Evolutionary conservation across 2,888 invertebrate species (phyloP).

Genomic region (Plagodis pulveraria): DNA sequence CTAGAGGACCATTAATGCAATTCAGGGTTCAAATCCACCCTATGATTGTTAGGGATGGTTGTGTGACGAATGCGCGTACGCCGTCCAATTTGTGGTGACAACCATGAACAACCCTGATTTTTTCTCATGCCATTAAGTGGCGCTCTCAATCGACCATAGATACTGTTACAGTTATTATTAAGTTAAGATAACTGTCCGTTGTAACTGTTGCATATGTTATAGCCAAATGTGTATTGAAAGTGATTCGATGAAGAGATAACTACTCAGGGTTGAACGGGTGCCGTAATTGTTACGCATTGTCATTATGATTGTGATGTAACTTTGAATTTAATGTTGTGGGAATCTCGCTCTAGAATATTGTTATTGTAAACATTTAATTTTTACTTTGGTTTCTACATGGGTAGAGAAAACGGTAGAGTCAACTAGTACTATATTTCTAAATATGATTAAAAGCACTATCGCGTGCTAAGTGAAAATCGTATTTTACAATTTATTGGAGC

Average conservation of each 20-base stretch:
- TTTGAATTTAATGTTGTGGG: conserved; percentile 26
- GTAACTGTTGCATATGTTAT: neutral
- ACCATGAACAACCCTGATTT: conserved; percentile 47
- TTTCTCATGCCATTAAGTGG: conserved; percentile 36
- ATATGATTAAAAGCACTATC: no score
- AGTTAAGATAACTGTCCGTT: neutral
- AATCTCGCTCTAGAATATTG: conserved; percentile 2
- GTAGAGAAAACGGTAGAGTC: no score
- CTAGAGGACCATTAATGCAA: no score
- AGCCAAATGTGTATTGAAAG: neutral
- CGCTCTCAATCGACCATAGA: neutral
- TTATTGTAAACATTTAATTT: neutral
- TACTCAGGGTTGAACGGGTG: conserved; percentile 31
- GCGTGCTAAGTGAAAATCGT: no score
- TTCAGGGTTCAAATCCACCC: neutral
- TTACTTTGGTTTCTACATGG: no score
- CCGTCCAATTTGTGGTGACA: conserved; percentile 68
- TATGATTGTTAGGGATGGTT: conserved; percentile 9
- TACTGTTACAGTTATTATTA: neutral
- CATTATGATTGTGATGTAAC: conserved; percentile 33
- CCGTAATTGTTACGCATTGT: conserved; percentile 36
- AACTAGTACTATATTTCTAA: no score
- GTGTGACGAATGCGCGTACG: conserved; percentile 68
- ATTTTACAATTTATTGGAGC: no score
- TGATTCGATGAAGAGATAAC: conserved; percentile 20